These are phyloP conservation scores for Lycaon pictus DNA, from an alignment of 2,113 vertebrate genomes.

Conservation along the genomic window DNA sequence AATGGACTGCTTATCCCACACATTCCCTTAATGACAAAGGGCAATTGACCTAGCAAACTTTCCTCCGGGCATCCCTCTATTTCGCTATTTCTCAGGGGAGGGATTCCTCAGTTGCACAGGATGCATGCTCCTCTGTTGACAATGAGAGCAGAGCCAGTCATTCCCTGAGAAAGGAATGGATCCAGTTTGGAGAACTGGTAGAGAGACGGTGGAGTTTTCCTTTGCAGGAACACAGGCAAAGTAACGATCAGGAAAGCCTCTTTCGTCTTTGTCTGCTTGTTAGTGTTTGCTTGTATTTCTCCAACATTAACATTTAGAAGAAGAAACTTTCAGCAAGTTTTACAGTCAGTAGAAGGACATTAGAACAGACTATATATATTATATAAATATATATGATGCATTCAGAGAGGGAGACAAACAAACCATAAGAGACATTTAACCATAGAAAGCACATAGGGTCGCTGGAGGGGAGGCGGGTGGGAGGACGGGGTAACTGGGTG, in stretches of 20 bases:
- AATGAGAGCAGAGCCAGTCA: background rate
- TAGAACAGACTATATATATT: no score
- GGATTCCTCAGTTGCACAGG: no score
- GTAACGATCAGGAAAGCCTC: background rate
- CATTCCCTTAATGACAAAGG: background rate
- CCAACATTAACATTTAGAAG: background rate
- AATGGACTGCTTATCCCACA: background rate
- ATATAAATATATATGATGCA: no score
- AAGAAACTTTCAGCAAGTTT: background rate
- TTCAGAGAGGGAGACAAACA: no score
- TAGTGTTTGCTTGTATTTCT: background rate
- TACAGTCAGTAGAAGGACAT: background rate
- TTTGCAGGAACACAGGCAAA: background rate
- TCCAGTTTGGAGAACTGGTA: background rate
- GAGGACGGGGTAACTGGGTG: no score
- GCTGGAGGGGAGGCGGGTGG: no score
- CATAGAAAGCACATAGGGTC: no score
- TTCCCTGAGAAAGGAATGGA: background rate
- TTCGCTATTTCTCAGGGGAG: background rate
- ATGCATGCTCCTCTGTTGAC: background rate
- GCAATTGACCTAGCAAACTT: rapidly evolving
- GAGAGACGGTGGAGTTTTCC: background rate
- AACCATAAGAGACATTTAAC: no score
- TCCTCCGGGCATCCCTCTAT: rapidly evolving
- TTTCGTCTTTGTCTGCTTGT: background rate